Percentiles rank a stretch among this genome's conserved stretches.
Conservation (phyloP, 2,113 vertebrate species). For the Tyto alba region DNA sequence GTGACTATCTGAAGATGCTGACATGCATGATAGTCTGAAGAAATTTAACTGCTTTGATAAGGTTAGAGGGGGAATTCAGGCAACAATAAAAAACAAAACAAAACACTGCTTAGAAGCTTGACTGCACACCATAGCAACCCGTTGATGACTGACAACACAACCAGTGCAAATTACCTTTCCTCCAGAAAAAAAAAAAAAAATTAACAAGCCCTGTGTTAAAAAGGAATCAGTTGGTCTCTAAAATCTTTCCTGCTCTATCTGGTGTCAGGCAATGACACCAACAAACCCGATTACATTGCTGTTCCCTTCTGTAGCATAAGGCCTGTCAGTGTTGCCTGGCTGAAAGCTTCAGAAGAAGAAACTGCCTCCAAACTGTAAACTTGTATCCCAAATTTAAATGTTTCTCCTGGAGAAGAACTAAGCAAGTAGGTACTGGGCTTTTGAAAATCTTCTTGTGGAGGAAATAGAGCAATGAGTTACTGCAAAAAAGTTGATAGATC, state of each 20-base stretch:
- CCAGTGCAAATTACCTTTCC: neutral
- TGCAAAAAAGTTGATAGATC: neutral
- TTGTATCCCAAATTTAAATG: neutral
- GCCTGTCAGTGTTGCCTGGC: neutral
- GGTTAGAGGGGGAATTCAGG: constrained; percentile 66
- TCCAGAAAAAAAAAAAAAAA: neutral
- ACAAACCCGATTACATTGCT: neutral
- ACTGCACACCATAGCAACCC: constrained; percentile 3
- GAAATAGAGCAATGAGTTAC: neutral
- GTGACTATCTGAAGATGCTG: constrained; percentile 65
- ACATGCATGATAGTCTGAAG: constrained; percentile 65
- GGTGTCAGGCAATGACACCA: neutral
- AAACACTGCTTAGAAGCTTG: constrained; percentile 48
- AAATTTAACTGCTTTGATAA: constrained; percentile 77
- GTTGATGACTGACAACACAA: neutral
- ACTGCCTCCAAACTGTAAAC: neutral
- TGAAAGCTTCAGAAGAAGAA: neutral
- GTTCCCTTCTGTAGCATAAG: neutral
- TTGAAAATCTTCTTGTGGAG: neutral
- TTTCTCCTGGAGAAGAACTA: neutral
- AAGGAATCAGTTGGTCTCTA: neutral
- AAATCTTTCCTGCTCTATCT: neutral
- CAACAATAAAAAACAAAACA: constrained; percentile 62
- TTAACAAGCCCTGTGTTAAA: neutral
- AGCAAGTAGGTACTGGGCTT: neutral